phyloP scores from a whole-genome alignment of 2,888 invertebrate species.

The Blastobasis adustella region DNA sequence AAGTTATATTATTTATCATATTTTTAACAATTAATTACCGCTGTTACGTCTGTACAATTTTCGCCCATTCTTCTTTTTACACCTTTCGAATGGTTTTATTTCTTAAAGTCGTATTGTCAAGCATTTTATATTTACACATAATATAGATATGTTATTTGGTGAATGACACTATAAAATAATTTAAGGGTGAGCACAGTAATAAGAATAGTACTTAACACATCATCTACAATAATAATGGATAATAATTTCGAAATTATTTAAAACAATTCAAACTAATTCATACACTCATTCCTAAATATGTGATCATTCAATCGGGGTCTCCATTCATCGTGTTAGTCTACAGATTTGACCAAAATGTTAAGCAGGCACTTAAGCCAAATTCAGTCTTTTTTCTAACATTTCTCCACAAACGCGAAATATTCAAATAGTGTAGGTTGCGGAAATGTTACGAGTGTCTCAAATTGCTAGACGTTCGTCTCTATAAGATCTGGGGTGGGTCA shows the following conservation, averaged over 20 bases:
- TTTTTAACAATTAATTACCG: slow-evolving; percentile 1
- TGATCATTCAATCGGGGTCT: no score
- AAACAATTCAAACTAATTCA: no score
- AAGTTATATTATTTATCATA: not conserved
- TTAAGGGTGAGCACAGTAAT: no score
- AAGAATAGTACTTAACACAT: slow-evolving; percentile 8
- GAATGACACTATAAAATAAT: no score
- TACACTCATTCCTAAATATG: no score
- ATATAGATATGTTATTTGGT: slow-evolving; percentile 64
- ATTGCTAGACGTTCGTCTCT: slow-evolving; percentile 60
- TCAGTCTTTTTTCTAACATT: slow-evolving; percentile 65
- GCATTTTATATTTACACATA: slow-evolving; percentile 62
- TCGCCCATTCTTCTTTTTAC: slow-evolving; percentile 26
- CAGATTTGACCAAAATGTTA: slow-evolving; percentile 37
- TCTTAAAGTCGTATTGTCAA: slow-evolving; percentile 69
- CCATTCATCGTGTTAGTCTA: slow-evolving; percentile 8
- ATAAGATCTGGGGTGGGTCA: slow-evolving; percentile 76
- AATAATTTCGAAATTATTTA: no score
- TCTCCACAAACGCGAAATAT: slow-evolving; percentile 33
- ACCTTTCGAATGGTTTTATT: slow-evolving; percentile 34
- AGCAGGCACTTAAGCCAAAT: slow-evolving; percentile 60
- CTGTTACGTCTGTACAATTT: slow-evolving; percentile 16
- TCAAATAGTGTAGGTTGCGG: slow-evolving; percentile 22
- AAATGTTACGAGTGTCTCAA: slow-evolving; percentile 22
- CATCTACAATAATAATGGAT: not conserved